Conservation (phyloP, 2,797 vertebrate genomes). For the Crocodylus rhombifer region DNA sequence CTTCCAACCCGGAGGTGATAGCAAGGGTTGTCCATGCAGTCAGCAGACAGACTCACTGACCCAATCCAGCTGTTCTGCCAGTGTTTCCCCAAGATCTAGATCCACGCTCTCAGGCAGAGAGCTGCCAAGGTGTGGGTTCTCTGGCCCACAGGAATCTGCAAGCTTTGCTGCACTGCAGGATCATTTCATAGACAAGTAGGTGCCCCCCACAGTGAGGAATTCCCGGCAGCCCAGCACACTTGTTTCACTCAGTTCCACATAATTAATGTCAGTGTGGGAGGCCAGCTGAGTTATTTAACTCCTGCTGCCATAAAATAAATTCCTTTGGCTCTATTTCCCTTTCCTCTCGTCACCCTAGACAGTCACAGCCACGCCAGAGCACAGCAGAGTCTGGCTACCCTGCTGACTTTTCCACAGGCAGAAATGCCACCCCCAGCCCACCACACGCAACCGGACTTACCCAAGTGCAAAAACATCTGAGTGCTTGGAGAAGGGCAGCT, state of each 20-base stretch:
- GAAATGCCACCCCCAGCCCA: accelerated
- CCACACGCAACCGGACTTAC: constrained; percentile 75
- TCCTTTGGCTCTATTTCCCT: not conserved
- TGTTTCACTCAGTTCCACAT: not conserved
- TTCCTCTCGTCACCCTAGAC: not conserved
- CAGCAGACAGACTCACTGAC: accelerated
- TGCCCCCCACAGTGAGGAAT: not conserved
- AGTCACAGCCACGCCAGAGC: not conserved
- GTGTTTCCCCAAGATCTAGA: not conserved
- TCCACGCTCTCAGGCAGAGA: not conserved
- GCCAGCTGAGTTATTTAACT: not conserved
- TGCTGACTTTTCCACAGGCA: accelerated
- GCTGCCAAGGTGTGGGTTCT: not conserved
- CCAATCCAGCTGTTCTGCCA: not conserved
- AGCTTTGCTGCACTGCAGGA: not conserved
- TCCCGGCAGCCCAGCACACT: not conserved
- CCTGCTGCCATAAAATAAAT: not conserved
- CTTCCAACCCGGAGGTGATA: not conserved
- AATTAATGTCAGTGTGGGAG: not conserved
- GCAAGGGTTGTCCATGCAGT: not conserved
- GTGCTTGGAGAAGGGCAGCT: constrained; percentile 98
- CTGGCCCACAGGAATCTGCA: not conserved
- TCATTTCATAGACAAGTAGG: not conserved
- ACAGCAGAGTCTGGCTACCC: accelerated
- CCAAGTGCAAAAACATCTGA: constrained; percentile 98